Conservation (phyloP, 2,888 invertebrate species). For the Cryptus viduatorius region DNA sequence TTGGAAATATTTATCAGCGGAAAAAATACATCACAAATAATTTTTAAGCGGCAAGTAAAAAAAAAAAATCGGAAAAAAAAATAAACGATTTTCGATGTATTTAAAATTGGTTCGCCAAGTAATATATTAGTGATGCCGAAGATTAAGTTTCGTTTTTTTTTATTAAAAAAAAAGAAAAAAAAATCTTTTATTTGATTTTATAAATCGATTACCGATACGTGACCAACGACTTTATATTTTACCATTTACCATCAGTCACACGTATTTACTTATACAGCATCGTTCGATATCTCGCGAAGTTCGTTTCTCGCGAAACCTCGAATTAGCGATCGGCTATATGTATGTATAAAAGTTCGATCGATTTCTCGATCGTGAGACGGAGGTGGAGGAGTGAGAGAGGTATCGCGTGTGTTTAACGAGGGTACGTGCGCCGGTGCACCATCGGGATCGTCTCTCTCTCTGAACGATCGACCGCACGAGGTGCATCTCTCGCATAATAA, state of each 20-base stretch:
- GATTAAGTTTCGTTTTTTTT: background rate
- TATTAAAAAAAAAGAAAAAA: background rate
- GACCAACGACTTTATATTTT: background rate
- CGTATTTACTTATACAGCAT: background rate
- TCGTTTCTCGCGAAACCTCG: constrained; percentile 20
- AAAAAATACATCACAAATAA: no score
- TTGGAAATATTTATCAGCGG: no score
- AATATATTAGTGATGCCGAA: background rate
- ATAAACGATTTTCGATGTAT: no score
- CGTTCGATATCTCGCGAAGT: background rate
- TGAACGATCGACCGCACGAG: constrained; percentile 64
- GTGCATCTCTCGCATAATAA: constrained; percentile 68
- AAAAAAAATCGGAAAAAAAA: no score
- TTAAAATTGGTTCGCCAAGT: no score
- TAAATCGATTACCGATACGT: background rate
- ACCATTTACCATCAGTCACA: background rate
- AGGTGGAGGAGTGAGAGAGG: constrained; percentile 37
- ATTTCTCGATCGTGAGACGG: constrained; percentile 53
- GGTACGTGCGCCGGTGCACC: constrained; percentile 58
- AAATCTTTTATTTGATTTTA: background rate
- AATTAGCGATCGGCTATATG: constrained; percentile 26
- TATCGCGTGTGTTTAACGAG: constrained; percentile 65
- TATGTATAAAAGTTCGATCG: constrained; percentile 45
- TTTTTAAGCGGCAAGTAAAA: no score
- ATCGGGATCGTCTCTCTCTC: constrained; percentile 42